These are phyloP conservation scores for Sebastes goodei DNA, from an alignment of 2,797 vertebrate species.

Conservation along the genomic window DNA sequence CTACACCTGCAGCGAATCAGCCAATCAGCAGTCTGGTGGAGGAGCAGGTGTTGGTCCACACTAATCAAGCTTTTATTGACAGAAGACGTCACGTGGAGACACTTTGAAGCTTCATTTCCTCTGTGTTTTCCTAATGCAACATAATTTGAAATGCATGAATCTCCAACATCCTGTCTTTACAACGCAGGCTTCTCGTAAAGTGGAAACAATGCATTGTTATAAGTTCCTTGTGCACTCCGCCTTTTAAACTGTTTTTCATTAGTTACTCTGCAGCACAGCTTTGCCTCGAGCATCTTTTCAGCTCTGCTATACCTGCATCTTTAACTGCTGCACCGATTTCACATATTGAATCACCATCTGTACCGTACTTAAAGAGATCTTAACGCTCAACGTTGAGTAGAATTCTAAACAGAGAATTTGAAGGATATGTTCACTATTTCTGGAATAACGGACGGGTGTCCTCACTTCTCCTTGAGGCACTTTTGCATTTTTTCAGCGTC, in stretches of 20 bases:
- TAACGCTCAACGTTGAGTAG: background rate
- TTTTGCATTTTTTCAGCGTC: constrained; percentile 7
- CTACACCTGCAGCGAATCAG: background rate
- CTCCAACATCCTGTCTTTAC: background rate
- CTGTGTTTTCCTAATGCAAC: background rate
- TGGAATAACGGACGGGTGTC: constrained; percentile 25
- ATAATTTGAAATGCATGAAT: background rate
- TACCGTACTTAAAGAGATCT: background rate
- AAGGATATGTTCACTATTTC: constrained; percentile 4
- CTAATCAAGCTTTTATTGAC: background rate
- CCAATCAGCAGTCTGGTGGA: background rate
- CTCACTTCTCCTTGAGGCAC: constrained; percentile 18
- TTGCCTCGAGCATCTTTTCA: background rate
- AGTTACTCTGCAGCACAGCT: background rate
- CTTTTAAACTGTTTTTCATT: background rate
- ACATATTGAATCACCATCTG: background rate
- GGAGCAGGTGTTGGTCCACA: background rate
- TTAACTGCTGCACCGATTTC: background rate
- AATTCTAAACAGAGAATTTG: background rate
- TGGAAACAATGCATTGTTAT: background rate
- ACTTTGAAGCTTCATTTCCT: background rate
- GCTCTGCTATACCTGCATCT: background rate
- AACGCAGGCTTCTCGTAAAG: too few species aligned
- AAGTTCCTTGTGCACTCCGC: background rate
- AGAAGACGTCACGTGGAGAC: background rate